phyloP scores from a whole-genome alignment of 2,888 invertebrate genomes.

The Notocelia uddmanniana region DNA sequence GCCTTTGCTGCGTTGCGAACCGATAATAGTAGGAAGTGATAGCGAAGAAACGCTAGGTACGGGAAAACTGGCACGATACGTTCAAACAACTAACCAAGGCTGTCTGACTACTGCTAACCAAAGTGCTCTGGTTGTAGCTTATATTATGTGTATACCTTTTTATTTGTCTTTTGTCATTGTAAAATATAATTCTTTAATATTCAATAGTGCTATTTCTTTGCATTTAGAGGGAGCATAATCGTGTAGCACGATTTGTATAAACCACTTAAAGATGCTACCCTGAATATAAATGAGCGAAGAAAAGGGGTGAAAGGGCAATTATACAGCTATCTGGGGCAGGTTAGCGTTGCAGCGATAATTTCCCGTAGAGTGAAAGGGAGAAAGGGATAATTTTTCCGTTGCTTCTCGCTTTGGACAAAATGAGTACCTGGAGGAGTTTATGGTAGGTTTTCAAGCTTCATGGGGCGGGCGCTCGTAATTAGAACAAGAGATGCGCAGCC shows the following conservation, averaged over 20 bases:
- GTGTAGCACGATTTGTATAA: constrained; percentile 54
- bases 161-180: constrained; percentile 57
- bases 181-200: constrained; percentile 16
- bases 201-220: constrained; percentile 23
- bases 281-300: constrained; percentile 67
- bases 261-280: constrained; percentile 62
- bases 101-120: constrained; percentile 60
- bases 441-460: constrained; percentile 59
- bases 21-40: constrained; percentile 81
- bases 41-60: constrained; percentile 61
- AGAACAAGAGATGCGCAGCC: constrained; percentile 81
- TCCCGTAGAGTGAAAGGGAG: constrained; percentile 48
- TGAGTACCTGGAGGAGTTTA: constrained; percentile 49
- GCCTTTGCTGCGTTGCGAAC: constrained; percentile 69
- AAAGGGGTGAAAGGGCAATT: constrained; percentile 66
- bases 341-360: constrained; percentile 50
- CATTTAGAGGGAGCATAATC: constrained; percentile 40
- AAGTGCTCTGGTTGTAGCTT: constrained; percentile 49
- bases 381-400: constrained; percentile 45
- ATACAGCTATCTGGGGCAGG: constrained; percentile 54
- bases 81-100: constrained; percentile 60
- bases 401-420: constrained; percentile 49
- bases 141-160: constrained; percentile 61
- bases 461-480: constrained; percentile 77
- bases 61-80: constrained; percentile 69